A percentile compares a stretch with the other conserved stretches of the same genome.
phyloP scores from a whole-genome alignment of 2,888 invertebrate genomes.

The Cryptus armator region DNA sequence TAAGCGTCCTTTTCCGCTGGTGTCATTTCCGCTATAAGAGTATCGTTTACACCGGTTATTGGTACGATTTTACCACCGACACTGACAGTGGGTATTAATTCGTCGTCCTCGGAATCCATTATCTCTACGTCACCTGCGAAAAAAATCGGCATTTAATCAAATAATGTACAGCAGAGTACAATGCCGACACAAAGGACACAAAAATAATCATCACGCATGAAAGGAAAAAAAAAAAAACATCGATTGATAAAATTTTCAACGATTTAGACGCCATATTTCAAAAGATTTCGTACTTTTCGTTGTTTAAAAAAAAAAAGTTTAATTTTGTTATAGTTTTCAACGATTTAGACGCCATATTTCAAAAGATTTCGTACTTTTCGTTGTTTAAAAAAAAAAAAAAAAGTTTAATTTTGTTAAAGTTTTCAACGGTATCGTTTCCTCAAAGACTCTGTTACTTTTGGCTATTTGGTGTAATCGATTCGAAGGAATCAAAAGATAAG shows the following conservation, averaged over 20 bases:
- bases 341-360: no score
- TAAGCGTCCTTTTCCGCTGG: constrained; percentile 97
- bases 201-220: background rate
- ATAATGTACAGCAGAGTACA: background rate
- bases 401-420: no score
- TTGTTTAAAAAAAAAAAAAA: no score
- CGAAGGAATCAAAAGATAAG: background rate
- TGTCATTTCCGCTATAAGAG: constrained; percentile 95
- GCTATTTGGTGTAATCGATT: no score
- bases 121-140: constrained; percentile 89
- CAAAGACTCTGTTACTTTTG: no score
- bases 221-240: constrained; percentile 70
- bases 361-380: no score
- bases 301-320: background rate
- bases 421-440: no score
- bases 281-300: background rate
- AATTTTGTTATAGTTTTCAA: no score
- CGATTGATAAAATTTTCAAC: no score
- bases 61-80: constrained; percentile 93
- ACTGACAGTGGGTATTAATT: constrained; percentile 92
- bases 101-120: constrained; percentile 92
- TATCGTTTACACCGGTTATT: constrained; percentile 94
- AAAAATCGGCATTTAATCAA: constrained; percentile 48
- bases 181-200: no score
- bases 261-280: no score